These are phyloP conservation scores for Cervus canadensis DNA, from an alignment of 2,113 vertebrate species.

Conservation along the genomic window DNA sequence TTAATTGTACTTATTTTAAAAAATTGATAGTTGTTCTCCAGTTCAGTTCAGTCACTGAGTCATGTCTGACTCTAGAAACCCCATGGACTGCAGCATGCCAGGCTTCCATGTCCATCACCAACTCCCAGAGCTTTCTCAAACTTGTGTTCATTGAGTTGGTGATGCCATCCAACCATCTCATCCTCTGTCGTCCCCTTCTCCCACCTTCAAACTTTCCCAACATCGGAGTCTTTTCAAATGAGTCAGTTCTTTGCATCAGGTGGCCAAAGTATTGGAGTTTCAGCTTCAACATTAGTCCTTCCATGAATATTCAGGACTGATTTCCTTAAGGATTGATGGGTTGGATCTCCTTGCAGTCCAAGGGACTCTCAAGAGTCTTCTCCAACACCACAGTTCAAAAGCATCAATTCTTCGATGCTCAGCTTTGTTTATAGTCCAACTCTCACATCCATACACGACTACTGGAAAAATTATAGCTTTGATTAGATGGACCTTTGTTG, in stretches of 20 bases:
- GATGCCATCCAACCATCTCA: background rate
- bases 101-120: background rate
- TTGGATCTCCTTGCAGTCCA: too few relatives aligned
- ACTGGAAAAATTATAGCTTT: too few relatives aligned
- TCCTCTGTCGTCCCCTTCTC: background rate
- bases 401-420: too few relatives aligned
- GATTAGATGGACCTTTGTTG: too few relatives aligned
- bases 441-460: too few relatives aligned
- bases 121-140: background rate
- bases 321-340: too few relatives aligned
- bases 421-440: too few relatives aligned
- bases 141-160: background rate
- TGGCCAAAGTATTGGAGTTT: background rate
- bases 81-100: fast-evolving
- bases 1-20: background rate
- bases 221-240: background rate
- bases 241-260: background rate
- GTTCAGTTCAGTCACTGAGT: background rate
- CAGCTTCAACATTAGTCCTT: too few relatives aligned
- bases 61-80: background rate
- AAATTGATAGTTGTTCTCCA: background rate
- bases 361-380: too few relatives aligned
- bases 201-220: background rate
- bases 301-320: too few relatives aligned
- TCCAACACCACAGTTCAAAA: too few relatives aligned